Percentiles rank a stretch among this genome's conserved stretches.
These are phyloP conservation scores for Oreohelix idahoensis DNA, from an alignment of 1,140 invertebrate genomes.

Conservation along the genomic window DNA sequence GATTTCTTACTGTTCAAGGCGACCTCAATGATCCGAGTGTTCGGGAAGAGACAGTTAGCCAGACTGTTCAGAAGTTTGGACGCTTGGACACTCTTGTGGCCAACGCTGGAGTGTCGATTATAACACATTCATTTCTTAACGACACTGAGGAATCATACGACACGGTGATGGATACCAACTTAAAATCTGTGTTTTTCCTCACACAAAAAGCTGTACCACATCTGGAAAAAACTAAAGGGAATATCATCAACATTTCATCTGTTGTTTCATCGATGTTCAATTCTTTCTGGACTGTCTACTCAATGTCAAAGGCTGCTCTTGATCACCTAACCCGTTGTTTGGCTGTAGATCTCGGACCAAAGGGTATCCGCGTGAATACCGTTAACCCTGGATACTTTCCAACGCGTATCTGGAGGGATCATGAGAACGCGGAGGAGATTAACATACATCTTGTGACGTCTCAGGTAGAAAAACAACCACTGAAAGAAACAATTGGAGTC, in stretches of 20 bases:
- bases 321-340: neutral
- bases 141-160: conserved; percentile 5
- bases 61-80: conserved; percentile 6
- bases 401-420: no score
- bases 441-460: no score
- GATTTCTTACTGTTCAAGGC: no score
- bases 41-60: neutral
- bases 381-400: no score
- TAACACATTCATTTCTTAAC: neutral
- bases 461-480: no score
- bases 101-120: neutral
- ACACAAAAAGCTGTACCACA: no score
- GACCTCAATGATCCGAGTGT: neutral
- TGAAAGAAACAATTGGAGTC: no score
- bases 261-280: neutral
- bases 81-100: neutral
- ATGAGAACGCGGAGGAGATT: no score
- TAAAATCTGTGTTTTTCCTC: conserved; percentile 7
- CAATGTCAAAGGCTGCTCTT: neutral
- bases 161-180: neutral
- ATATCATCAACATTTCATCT: neutral
- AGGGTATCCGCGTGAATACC: no score
- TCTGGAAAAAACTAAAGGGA: conserved; percentile 16
- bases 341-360: neutral
- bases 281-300: neutral